phyloP scores from a whole-genome alignment of 1,140 invertebrate genomes.

The Heliconius eleuchia region DNA sequence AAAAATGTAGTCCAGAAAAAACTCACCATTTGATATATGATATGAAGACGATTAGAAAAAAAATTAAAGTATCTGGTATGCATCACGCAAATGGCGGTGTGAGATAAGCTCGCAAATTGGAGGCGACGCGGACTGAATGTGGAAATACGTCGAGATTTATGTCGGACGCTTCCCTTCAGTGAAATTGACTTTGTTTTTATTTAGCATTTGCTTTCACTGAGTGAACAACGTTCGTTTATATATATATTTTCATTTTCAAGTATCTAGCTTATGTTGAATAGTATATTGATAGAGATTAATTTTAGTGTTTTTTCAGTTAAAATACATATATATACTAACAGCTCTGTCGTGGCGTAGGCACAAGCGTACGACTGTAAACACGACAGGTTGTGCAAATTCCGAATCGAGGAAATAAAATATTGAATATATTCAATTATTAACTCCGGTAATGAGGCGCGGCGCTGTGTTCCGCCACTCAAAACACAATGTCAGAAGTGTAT shows the following conservation, averaged over 20 bases:
- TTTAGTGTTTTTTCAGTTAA: too few relatives aligned
- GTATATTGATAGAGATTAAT: too few relatives aligned
- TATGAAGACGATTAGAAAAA: background rate
- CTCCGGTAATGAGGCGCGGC: too few relatives aligned
- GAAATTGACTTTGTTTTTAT: background rate
- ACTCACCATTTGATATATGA: background rate
- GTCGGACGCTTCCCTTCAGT: background rate
- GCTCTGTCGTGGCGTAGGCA: too few relatives aligned
- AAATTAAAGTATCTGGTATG: background rate
- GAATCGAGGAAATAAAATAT: too few relatives aligned
- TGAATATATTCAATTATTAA: too few relatives aligned
- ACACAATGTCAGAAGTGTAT: too few relatives aligned
- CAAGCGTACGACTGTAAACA: too few relatives aligned
- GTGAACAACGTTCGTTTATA: background rate
- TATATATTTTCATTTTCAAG: background rate
- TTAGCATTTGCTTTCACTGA: background rate
- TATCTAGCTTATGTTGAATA: background rate
- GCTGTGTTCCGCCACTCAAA: too few relatives aligned
- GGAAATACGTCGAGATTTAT: slow-evolving; percentile 27
- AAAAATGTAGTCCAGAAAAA: background rate
- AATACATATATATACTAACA: too few relatives aligned
- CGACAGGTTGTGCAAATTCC: too few relatives aligned
- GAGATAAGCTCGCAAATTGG: slow-evolving; percentile 33
- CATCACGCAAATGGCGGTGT: slow-evolving; percentile 20
- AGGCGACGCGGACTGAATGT: slow-evolving; percentile 24